These are phyloP conservation scores for Corythoichthys haematopterus DNA, from an alignment of 2,113 vertebrate species.

Conservation along the genomic window DNA sequence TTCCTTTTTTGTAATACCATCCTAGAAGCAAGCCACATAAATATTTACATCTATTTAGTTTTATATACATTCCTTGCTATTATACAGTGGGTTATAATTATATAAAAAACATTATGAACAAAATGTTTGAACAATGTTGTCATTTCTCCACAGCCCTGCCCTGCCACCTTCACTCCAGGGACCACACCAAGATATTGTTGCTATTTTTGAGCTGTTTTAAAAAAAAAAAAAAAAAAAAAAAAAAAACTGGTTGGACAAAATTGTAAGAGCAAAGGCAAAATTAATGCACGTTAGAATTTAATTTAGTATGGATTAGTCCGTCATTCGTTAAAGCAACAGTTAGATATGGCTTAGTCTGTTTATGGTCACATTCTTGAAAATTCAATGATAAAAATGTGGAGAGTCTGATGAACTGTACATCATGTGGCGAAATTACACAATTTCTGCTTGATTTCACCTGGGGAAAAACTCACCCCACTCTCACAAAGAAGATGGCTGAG, in stretches of 20 bases:
- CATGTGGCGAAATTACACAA: conserved; percentile 31
- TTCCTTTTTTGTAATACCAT: conserved; percentile 70
- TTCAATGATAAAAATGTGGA: conserved; percentile 35
- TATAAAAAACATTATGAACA: conserved; percentile 68
- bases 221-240: neutral
- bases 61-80: conserved; percentile 78
- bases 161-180: conserved; percentile 8
- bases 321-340: conserved; percentile 44
- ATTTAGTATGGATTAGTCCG: conserved; percentile 39
- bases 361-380: conserved; percentile 55
- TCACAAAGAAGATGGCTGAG: conserved; percentile 26
- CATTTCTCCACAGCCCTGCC: conserved; percentile 39
- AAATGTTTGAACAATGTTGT: conserved; percentile 65
- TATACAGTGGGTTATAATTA: conserved; percentile 71
- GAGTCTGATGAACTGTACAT: conserved; percentile 15
- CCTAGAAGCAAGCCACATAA: conserved; percentile 78
- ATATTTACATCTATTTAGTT: conserved; percentile 82
- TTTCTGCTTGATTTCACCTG: conserved; percentile 12
- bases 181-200: conserved; percentile 24
- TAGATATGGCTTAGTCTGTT: conserved; percentile 67
- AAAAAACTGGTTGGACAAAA: conserved; percentile 29
- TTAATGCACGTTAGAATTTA: conserved; percentile 43
- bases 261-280: conserved; percentile 34
- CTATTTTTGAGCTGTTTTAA: conserved; percentile 27
- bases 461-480: neutral